Conservation (phyloP, 2,113 vertebrate genomes). For the Grallaria varia region DNA sequence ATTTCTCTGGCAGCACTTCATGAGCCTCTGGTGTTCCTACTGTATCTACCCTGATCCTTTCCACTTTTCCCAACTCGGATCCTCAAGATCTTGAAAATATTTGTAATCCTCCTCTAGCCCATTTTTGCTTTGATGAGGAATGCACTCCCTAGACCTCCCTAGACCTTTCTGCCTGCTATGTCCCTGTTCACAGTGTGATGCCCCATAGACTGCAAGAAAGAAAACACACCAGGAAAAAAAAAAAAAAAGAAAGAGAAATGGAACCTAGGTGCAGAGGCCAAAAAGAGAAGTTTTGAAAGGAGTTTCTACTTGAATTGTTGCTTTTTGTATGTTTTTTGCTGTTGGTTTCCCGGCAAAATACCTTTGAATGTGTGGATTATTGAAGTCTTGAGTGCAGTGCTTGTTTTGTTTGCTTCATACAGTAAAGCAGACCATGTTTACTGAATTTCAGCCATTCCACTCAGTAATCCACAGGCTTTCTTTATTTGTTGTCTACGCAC, state of each 20-base stretch:
- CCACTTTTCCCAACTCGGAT: background rate
- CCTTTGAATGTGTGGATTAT: background rate
- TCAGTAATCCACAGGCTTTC: background rate
- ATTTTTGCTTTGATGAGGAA: background rate
- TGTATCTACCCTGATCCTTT: background rate
- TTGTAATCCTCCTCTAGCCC: background rate
- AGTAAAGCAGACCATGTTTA: background rate
- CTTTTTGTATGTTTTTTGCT: background rate
- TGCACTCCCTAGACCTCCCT: background rate
- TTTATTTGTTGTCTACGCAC: background rate
- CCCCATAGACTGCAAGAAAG: background rate
- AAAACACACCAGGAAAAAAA: background rate
- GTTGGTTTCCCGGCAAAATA: background rate
- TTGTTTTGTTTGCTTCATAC: background rate
- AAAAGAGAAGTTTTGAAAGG: background rate
- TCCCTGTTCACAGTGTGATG: background rate
- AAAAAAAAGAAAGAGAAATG: accelerated
- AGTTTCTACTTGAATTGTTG: background rate
- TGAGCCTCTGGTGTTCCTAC: background rate
- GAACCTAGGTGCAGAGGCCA: background rate
- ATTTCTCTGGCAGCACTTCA: background rate
- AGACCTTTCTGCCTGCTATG: background rate
- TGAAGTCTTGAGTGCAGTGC: background rate
- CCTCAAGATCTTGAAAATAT: background rate
- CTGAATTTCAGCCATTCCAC: background rate